Percentiles rank a stretch among this genome's conserved stretches.
Conservation (phyloP, 2,113 vertebrate genomes). For the Xiphorhynchus elegans region DNA sequence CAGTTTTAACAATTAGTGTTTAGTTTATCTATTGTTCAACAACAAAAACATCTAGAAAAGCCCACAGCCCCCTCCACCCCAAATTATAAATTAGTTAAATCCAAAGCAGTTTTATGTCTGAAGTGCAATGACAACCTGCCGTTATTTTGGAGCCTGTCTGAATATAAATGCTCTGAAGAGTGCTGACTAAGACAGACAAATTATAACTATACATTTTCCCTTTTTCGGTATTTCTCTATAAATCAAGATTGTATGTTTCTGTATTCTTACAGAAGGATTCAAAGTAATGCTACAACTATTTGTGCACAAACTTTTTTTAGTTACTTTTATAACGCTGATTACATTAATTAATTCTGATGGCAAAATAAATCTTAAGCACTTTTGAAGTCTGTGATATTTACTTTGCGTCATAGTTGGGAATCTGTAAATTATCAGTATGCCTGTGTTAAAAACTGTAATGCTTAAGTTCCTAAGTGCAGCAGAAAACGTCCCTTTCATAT, state of each 20-base stretch:
- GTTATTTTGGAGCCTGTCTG: not conserved
- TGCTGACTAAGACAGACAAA: not conserved
- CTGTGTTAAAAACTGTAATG: too few species aligned
- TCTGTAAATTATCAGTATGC: not conserved
- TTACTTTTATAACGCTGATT: not conserved
- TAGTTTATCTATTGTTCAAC: not conserved
- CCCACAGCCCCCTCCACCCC: not conserved
- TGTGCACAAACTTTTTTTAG: not conserved
- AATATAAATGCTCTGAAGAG: not conserved
- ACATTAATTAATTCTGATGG: not conserved
- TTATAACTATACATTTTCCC: not conserved
- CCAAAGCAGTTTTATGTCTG: not conserved
- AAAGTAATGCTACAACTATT: not conserved
- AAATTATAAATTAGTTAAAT: not conserved
- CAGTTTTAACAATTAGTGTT: not conserved
- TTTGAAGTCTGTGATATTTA: not conserved
- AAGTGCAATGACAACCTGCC: not conserved
- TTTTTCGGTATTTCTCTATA: not conserved
- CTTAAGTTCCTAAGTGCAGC: too few species aligned
- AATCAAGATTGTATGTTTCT: not conserved
- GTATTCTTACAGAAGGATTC: not conserved
- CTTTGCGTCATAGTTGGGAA: not conserved
- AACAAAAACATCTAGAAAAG: not conserved
- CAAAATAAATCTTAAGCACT: not conserved
- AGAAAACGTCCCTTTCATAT: not conserved